phyloP scores from a whole-genome alignment of 1,140 invertebrate genomes.

The Ostrea edulis region DNA sequence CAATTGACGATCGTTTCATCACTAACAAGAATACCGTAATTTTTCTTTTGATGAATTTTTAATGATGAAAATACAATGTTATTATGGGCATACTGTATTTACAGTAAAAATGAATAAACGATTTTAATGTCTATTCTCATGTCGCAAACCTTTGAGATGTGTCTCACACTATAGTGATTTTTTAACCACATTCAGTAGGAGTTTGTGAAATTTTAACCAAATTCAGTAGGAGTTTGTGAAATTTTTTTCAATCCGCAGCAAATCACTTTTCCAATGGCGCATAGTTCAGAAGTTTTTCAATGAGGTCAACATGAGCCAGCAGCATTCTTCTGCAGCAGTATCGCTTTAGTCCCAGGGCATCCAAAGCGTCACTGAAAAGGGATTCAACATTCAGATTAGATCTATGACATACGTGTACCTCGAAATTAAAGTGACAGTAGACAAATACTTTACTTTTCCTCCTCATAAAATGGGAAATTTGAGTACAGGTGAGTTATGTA shows the following conservation, averaged over 20 bases:
- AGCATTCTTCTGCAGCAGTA: conserved; percentile 99
- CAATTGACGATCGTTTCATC: no score
- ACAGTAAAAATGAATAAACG: background rate
- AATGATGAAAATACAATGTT: background rate
- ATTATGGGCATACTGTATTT: background rate
- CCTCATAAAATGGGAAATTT: no score
- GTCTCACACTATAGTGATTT: background rate
- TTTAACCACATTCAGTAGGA: background rate
- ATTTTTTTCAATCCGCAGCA: background rate
- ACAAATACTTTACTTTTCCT: no score
- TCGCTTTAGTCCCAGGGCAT: conserved; percentile 96
- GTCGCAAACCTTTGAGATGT: background rate
- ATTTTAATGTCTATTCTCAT: background rate
- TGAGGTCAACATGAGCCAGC: conserved; percentile 98
- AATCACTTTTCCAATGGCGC: conserved; percentile 93
- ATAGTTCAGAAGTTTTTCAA: conserved; percentile 99
- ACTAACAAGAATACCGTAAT: background rate
- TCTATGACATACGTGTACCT: no score
- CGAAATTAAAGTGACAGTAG: no score
- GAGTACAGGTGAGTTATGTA: no score
- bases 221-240: background rate
- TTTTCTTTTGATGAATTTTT: background rate
- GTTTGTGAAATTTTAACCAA: background rate
- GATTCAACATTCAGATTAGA: background rate
- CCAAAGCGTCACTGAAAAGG: conserved; percentile 93